Evolutionary conservation across 2,888 invertebrate genomes (phyloP), one percentile per base, ranked within the genome.

Genomic region (Gymnoscelis rufifasciata): DNA sequence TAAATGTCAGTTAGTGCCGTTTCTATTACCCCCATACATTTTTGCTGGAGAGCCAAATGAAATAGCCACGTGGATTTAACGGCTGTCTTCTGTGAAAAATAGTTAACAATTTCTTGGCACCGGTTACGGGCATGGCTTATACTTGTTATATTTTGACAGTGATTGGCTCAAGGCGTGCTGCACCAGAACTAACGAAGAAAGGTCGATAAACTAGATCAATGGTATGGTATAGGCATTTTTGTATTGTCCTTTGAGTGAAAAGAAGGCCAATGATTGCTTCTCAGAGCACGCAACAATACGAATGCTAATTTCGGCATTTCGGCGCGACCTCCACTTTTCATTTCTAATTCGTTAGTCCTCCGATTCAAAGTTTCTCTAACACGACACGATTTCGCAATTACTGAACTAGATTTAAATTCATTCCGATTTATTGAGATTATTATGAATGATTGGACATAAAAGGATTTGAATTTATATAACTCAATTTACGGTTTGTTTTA

Each of bases 221-320:
- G 28, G 37, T 41, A 46, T 52, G 43, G 52, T 19, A 35, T 43
- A 19, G 19, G 19, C 19, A 43, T 43, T 45, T 47, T 42, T 44
- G 33, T 47, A 38, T 43, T 26, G 47, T 51, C 46, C 36, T 47
- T 47, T 38, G 47, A 54, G 52, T 46, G 51, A 51, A 39, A 56
- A 52, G 50, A 53, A 56, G 51, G 53, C 50, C 53, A 43, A 38
- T 49, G 47, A 11, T 49, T 38, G 36, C 43, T 39, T 49, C 43
- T 33, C 35, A 43, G 43, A 50, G 45, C 50, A 49, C 41, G 52
- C 51, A 57, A 60, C 71, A 74, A 74, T 71, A 62, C 59, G 57
- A 74, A 82, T 81, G 78, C 64, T 77, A 80, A 83, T 35, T 35
- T 35, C 64, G 74, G 71, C 74, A 77, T 78, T 78, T 72, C 54